phyloP scores from a whole-genome alignment of 2,797 vertebrate species.

The Leuciscus waleckii region DNA sequence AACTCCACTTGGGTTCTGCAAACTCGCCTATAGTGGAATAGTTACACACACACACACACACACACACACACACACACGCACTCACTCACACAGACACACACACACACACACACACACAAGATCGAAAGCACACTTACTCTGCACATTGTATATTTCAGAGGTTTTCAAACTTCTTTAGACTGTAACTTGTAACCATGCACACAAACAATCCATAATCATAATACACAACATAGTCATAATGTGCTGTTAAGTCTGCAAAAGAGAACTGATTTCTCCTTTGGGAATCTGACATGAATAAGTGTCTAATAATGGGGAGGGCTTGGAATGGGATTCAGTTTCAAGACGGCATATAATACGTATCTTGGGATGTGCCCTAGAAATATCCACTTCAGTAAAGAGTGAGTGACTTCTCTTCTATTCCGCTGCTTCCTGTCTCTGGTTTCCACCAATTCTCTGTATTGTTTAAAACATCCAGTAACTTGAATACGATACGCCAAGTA shows the following conservation, averaged over 20 bases:
- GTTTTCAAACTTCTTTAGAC: neutral
- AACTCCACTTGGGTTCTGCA: too few species aligned
- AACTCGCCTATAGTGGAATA: too few species aligned
- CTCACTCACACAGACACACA: too few species aligned
- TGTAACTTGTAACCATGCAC: neutral
- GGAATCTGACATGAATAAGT: neutral
- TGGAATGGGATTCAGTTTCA: conserved; percentile 13
- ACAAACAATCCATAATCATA: neutral
- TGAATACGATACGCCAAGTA: neutral
- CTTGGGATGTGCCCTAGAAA: conserved; percentile 38
- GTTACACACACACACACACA: too few species aligned
- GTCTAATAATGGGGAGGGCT: neutral
- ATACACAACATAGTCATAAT: neutral
- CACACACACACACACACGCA: too few species aligned
- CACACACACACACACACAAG: too few species aligned
- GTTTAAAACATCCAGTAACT: conserved; percentile 40
- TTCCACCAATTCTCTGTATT: conserved; percentile 12
- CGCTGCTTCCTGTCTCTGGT: conserved; percentile 30
- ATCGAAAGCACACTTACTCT: too few species aligned
- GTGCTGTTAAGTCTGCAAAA: neutral
- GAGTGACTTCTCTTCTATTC: conserved; percentile 23
- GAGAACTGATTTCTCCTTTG: conserved; percentile 11
- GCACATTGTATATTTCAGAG: neutral
- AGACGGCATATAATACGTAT: neutral
- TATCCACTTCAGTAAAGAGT: conserved; percentile 23